Percentiles rank a stretch among this genome's conserved stretches.
These are phyloP conservation scores for Maniola jurtina DNA, from an alignment of 1,140 invertebrate species.

Conservation along the genomic window DNA sequence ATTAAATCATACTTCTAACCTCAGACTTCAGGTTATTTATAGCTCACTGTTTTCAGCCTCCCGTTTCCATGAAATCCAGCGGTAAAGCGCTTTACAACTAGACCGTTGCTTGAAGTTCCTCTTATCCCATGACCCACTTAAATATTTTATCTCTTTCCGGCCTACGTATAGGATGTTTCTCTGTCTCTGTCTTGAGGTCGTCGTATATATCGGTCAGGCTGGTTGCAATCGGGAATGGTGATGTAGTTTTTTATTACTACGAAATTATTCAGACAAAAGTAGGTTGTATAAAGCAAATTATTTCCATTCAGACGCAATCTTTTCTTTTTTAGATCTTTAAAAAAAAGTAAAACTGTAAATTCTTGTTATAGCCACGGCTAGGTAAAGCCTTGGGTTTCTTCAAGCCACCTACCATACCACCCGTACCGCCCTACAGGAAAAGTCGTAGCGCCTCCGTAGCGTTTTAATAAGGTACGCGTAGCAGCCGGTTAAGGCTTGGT, in stretches of 20 bases:
- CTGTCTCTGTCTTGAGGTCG: constrained; percentile 62
- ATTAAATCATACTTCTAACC: constrained; percentile 33
- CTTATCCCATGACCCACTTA: constrained; percentile 74
- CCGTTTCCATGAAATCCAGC: constrained; percentile 48
- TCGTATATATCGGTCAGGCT: constrained; percentile 65
- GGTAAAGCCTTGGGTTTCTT: too few relatives aligned
- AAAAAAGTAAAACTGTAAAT: too few relatives aligned
- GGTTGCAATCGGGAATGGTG: constrained; percentile 58
- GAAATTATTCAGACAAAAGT: too few relatives aligned
- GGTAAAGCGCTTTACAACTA: constrained; percentile 57
- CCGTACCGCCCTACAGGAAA: too few relatives aligned
- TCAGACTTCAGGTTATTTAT: constrained; percentile 52
- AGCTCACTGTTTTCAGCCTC: constrained; percentile 55
- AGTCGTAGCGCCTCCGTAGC: too few relatives aligned
- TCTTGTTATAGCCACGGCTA: too few relatives aligned
- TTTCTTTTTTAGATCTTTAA: too few relatives aligned
- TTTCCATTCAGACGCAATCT: too few relatives aligned
- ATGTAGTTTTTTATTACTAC: constrained; percentile 10
- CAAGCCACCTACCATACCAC: too few relatives aligned
- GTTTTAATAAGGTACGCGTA: too few relatives aligned
- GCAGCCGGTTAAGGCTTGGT: too few relatives aligned
- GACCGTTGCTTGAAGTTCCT: constrained; percentile 57
- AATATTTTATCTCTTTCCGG: constrained; percentile 41
- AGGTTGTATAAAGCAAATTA: too few relatives aligned
- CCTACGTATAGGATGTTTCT: constrained; percentile 26